phyloP scores from a whole-genome alignment of 2,888 invertebrate genomes.

The Daptonema setosum region DNA sequence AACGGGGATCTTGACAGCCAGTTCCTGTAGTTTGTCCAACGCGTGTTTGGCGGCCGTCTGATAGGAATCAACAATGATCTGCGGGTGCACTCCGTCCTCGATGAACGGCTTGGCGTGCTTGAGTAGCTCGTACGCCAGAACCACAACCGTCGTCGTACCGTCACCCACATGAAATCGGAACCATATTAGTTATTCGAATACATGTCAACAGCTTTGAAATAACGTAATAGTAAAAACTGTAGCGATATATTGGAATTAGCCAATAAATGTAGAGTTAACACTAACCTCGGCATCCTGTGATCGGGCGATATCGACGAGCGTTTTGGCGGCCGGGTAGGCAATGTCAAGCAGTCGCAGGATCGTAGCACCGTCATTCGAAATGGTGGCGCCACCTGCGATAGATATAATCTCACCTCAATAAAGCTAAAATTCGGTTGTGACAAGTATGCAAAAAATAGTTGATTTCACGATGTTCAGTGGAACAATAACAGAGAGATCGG shows the following conservation, averaged over 20 bases:
- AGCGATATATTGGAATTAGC: no score
- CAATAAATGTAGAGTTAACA: no score
- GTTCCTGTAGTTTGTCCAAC: constrained; percentile 54
- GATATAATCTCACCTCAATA: no score
- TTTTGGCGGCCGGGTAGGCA: constrained; percentile 91
- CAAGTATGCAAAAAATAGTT: no score
- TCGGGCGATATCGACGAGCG: constrained; percentile 90
- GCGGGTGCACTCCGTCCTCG: constrained; percentile 84
- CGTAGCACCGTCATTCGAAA: constrained; percentile 97
- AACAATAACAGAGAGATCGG: no score
- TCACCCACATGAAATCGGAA: constrained; percentile 77
- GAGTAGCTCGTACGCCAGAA: constrained; percentile 79
- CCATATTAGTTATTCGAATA: background rate
- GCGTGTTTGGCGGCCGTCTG: constrained; percentile 56
- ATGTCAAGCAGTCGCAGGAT: constrained; percentile 93
- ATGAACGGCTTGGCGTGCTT: constrained; percentile 81
- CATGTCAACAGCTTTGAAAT: no score
- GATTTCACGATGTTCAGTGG: no score
- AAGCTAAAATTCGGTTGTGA: no score
- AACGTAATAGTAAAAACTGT: no score
- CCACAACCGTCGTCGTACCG: constrained; percentile 89
- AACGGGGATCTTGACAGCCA: constrained; percentile 42
- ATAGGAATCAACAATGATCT: constrained; percentile 68
- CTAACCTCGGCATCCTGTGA: constrained; percentile 88
- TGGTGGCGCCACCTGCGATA: constrained; percentile 58